Conservation (phyloP, 2,113 vertebrate species). For the Cranoglanis bouderius region DNA sequence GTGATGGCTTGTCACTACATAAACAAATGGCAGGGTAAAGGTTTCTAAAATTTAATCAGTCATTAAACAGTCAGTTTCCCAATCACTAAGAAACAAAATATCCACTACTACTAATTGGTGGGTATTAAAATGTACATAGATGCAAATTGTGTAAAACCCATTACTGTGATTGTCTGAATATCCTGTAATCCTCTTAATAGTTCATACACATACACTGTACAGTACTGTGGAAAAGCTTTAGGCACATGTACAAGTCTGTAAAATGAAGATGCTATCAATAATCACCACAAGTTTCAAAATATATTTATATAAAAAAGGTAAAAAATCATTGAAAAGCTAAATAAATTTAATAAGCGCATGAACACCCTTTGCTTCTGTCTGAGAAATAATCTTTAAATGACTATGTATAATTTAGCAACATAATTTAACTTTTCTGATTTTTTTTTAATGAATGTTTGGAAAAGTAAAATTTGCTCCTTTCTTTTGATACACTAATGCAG, state of each 20-base stretch:
- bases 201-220: neutral
- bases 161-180: neutral
- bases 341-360: neutral
- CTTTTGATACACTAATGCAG: neutral
- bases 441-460: neutral
- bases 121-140: conserved; percentile 2
- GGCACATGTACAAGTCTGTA: neutral
- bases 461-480: neutral
- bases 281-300: neutral
- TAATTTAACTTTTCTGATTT: neutral
- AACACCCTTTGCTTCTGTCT: neutral
- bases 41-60: conserved; percentile 61
- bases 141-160: neutral
- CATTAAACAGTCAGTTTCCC: conserved; percentile 40
- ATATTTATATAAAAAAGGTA: neutral
- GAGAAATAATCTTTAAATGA: neutral
- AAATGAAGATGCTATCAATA: neutral
- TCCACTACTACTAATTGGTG: neutral
- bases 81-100: neutral
- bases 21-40: conserved; percentile 52
- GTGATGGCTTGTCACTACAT: conserved; percentile 60
- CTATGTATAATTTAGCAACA: neutral
- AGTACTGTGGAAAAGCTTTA: neutral
- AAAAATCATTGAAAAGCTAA: neutral
- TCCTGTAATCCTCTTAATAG: neutral